These are phyloP conservation scores for Polypedilum vanderplanki DNA, from an alignment of 1,140 invertebrate species.

Conservation along the genomic window DNA sequence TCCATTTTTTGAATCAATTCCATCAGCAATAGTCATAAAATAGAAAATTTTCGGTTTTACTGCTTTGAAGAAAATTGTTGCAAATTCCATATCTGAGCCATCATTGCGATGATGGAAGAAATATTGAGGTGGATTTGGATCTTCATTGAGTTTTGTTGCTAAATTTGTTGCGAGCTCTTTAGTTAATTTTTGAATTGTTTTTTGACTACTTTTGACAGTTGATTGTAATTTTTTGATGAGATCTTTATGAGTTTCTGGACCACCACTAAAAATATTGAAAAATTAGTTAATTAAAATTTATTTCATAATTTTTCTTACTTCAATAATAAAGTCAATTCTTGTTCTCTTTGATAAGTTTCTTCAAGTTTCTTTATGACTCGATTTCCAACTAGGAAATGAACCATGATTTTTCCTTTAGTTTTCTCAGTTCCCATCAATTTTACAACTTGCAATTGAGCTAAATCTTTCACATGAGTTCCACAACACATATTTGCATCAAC, in stretches of 20 bases:
- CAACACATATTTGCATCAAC: constrained; percentile 78
- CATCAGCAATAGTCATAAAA: constrained; percentile 62
- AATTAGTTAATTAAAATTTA: constrained; percentile 32
- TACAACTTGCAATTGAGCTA: constrained; percentile 69
- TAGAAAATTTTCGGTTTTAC: constrained; percentile 53
- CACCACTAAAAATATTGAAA: constrained; percentile 51
- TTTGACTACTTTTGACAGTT: constrained; percentile 54
- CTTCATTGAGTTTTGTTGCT: constrained; percentile 52
- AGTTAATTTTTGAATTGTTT: constrained; percentile 55
- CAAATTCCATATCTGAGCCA: constrained; percentile 61
- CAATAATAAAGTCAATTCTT: constrained; percentile 55
- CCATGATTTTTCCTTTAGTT: constrained; percentile 54
- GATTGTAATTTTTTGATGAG: constrained; percentile 65
- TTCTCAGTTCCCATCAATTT: constrained; percentile 66
- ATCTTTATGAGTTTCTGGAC: constrained; percentile 57
- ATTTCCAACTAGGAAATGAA: constrained; percentile 64
- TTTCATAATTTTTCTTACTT: constrained; percentile 49
- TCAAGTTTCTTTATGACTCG: constrained; percentile 56
- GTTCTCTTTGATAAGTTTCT: constrained; percentile 56
- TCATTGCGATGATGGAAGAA: constrained; percentile 59
- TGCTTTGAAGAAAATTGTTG: constrained; percentile 56
- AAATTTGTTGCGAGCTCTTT: constrained; percentile 60
- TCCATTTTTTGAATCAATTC: constrained; percentile 55
- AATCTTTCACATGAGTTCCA: constrained; percentile 74
- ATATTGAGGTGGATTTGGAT: constrained; percentile 49